phyloP scores from a whole-genome alignment of 2,888 invertebrate genomes.

The Gnatocerus cornutus region DNA sequence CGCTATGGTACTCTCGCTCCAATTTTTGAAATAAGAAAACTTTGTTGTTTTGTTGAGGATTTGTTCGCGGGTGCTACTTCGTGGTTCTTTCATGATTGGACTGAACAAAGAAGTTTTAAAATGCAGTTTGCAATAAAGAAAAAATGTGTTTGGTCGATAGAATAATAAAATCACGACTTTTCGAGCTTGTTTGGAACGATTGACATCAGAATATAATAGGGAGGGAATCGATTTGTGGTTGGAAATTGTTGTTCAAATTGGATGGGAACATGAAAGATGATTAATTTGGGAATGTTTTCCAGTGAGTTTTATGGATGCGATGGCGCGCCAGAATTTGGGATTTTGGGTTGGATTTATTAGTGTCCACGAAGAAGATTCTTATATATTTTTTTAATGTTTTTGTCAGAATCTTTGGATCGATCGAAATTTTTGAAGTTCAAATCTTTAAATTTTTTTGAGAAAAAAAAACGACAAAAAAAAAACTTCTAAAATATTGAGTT shows the following conservation, averaged over 20 bases:
- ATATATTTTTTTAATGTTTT: no score
- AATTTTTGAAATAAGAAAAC: conserved; percentile 39
- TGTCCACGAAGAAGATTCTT: no score
- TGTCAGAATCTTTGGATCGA: no score
- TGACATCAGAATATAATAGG: conserved; percentile 32
- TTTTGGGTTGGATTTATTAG: no score
- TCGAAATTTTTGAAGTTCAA: no score
- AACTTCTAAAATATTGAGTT: no score
- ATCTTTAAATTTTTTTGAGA: no score
- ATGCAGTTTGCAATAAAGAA: conserved; percentile 25
- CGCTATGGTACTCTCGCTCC: conserved; percentile 24
- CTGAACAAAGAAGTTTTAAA: conserved; percentile 14
- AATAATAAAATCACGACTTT: conserved; percentile 39
- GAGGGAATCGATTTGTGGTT: conserved; percentile 34
- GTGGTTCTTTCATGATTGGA: neutral
- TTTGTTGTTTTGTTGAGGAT: conserved; percentile 2
- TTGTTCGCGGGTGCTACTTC: neutral
- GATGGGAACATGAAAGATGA: conserved; percentile 24
- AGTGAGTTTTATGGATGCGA: neutral
- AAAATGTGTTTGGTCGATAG: conserved; percentile 45
- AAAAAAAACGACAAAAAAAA: no score
- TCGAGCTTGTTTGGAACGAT: conserved; percentile 27
- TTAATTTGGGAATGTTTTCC: conserved; percentile 4
- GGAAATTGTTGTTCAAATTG: no score
- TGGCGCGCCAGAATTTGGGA: no score